Percentiles rank a stretch among this genome's conserved stretches.
Evolutionary conservation across 2,113 vertebrate species (phyloP).

Genomic region (Corythornis vintsioides): DNA sequence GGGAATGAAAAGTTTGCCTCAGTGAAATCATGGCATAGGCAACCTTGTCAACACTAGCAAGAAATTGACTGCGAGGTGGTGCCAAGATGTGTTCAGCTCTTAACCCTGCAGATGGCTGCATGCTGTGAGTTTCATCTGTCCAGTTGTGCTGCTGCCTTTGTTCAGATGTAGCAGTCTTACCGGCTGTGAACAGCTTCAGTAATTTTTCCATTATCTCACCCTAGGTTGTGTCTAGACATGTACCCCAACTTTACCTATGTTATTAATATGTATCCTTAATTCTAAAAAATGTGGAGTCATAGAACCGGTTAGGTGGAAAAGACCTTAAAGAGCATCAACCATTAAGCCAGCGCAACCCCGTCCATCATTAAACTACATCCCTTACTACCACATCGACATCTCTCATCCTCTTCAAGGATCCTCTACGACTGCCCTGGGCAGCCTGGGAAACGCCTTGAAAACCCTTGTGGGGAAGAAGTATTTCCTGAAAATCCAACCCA

Average conservation of each 20-base stretch:
- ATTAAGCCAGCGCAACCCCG: background rate
- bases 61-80: background rate
- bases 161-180: background rate
- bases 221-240: no score
- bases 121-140: background rate
- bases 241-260: background rate
- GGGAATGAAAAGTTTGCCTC: background rate
- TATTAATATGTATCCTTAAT: background rate
- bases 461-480: background rate
- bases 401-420: background rate
- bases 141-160: background rate
- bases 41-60: accelerated
- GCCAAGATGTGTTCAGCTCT: background rate
- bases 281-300: background rate
- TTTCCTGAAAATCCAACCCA: background rate
- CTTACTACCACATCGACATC: background rate
- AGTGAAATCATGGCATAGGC: accelerated
- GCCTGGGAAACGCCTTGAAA: background rate
- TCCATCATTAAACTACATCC: background rate
- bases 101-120: accelerated
- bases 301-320: background rate
- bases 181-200: background rate
- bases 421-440: background rate
- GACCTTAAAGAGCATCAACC: background rate
- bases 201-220: background rate